Base-by-base conservation (phyloP, 2,113 vertebrate genomes). In the Morone chrysops region DNA sequence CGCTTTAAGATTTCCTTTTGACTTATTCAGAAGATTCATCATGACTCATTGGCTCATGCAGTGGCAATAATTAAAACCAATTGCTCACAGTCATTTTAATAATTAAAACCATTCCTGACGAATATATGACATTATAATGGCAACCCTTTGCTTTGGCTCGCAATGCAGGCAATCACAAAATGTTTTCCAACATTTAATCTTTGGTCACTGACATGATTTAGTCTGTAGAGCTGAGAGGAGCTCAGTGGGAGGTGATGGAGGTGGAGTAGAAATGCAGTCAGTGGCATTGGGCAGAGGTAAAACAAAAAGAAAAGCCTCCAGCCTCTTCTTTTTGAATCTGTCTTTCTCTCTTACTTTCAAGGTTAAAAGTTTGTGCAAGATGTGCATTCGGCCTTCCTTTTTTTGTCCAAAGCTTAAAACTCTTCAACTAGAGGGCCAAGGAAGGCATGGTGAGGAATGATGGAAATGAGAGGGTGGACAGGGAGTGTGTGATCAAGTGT, bases 121-220 rank as follows among this genome's bases (percentile, higher is more conserved):
- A 54, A n/a, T 61, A 47, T 22, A 45, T 61, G 54, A 40, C 45
- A 8, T 41, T 41, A 51, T 67, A 41, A 68, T 69, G 22, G 17
- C 47, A 62, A 81, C 31, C 25, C n/a, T 75, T 69, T 45, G 47
- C 50, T 38, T 81, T 54, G 16, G 48, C 70, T 63, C 4, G 0
- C 25, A 63, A 3, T 17, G 3, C 16, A 16, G 70, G 38, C 18
- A 14, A 60, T 51, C 31, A 9, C 50, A 8, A 22, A 71, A 45
- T 62, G 11, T 60, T 57, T 54, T 43, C 59, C 20, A 53, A 36
- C 36, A 10, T 72, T 83, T 36, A 22, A 76, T 83, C n/a, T 56
- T 16, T n/a, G 60, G 38, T 51, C 50, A 50, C 11, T 7, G 45
- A 54, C 16, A 50, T 53, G 40, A 47, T 62, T 41, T 8, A 62